Conservation (phyloP, 2,113 vertebrate genomes). For the Pogonocichla stellata region DNA sequence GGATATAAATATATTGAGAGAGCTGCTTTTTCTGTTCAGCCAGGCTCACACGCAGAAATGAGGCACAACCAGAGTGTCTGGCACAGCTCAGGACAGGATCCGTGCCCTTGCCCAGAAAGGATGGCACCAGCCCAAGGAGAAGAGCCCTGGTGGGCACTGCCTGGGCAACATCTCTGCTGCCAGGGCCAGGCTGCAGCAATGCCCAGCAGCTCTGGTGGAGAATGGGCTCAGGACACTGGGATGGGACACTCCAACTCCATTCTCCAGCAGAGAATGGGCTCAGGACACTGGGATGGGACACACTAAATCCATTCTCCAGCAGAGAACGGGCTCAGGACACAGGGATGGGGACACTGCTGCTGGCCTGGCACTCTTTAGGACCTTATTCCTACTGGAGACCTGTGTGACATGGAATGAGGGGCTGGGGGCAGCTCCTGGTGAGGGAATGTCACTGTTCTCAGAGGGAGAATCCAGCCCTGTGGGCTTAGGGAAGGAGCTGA, state of each 20-base stretch:
- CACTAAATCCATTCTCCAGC: not conserved
- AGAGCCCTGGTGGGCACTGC: slow-evolving; percentile 13
- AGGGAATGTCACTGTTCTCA: not conserved
- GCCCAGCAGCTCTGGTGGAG: not conserved
- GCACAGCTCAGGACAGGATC: slow-evolving; percentile 16
- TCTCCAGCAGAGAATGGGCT: not conserved
- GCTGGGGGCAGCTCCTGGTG: not conserved
- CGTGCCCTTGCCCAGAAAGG: slow-evolving; percentile 44
- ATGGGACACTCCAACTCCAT: not conserved
- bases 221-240: not conserved
- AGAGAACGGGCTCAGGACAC: not conserved
- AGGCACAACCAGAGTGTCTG: not conserved
- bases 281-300: not conserved
- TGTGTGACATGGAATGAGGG: not conserved
- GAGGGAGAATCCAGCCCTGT: not conserved
- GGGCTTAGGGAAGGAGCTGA: not conserved
- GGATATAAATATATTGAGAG: not conserved
- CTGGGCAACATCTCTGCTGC: not conserved
- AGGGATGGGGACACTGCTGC: not conserved
- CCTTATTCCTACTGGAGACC: not conserved
- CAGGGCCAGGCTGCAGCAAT: not conserved
- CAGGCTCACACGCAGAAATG: not conserved
- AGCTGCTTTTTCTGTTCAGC: not conserved
- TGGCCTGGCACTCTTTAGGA: not conserved
- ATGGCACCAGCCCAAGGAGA: slow-evolving; percentile 28